Conservation (phyloP, 2,888 invertebrate genomes). For the Biston stratarius region DNA sequence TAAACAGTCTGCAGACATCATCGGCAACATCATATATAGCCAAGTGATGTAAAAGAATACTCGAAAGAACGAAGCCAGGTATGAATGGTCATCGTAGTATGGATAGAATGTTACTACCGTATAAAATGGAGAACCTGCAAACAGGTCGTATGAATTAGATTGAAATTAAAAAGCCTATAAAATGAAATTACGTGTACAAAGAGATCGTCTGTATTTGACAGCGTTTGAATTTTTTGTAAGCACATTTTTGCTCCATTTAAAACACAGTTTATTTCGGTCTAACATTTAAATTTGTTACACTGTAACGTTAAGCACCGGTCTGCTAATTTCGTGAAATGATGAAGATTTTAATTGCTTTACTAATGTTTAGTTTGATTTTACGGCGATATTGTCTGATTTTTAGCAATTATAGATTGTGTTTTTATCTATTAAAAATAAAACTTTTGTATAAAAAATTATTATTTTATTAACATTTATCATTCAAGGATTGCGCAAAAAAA, state of each 20-base stretch:
- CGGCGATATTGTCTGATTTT: no score
- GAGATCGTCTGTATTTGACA: constrained; percentile 39
- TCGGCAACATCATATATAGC: constrained; percentile 79
- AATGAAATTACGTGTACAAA: constrained; percentile 27
- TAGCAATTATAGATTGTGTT: no score
- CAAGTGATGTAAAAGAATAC: constrained; percentile 75
- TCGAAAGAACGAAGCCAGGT: constrained; percentile 60
- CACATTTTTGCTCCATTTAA: constrained; percentile 26
- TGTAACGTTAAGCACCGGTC: background rate
- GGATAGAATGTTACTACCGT: constrained; percentile 78
- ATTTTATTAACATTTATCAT: no score
- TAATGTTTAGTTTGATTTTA: no score
- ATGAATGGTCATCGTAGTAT: constrained; percentile 65
- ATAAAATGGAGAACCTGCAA: constrained; percentile 73
- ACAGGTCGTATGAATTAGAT: constrained; percentile 21
- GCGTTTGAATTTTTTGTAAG: constrained; percentile 38
- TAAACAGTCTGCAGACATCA: constrained; percentile 79
- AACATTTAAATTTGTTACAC: constrained; percentile 24
- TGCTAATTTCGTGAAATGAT: no score
- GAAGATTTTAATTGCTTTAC: no score
- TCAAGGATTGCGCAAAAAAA: no score
- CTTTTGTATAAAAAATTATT: no score
- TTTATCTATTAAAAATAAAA: no score
- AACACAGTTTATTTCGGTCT: constrained; percentile 18
- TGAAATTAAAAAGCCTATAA: constrained; percentile 39